Evolutionary conservation across 2,888 invertebrate species (phyloP).

Genomic region (Yponomeuta malinellus): DNA sequence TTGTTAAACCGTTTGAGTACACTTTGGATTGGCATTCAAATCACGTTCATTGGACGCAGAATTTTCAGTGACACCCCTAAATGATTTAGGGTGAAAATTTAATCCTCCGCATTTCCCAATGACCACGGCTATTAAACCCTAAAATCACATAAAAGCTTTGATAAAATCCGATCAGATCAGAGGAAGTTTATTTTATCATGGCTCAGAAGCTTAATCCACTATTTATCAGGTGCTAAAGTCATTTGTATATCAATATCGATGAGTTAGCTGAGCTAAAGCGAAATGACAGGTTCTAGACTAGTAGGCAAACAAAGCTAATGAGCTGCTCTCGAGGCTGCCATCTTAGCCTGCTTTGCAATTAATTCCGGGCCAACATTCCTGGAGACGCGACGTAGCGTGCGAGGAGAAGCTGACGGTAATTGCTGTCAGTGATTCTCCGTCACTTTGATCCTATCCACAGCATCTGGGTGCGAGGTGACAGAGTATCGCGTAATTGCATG

Average conservation of each 20-base stretch:
- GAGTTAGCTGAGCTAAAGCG: neutral
- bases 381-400: constrained; percentile 6
- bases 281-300: neutral
- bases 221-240: neutral
- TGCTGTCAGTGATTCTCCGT: constrained; percentile 4
- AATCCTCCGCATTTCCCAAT: constrained; percentile 30
- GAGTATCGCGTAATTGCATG: neutral
- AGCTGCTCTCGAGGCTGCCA: constrained; percentile 9
- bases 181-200: neutral
- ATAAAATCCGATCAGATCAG: constrained; percentile 6
- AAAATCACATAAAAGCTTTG: constrained; percentile 13
- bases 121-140: constrained; percentile 17
- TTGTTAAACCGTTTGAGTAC: neutral
- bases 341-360: constrained; percentile 13
- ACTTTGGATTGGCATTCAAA: neutral
- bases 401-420: constrained; percentile 8
- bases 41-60: neutral
- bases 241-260: neutral
- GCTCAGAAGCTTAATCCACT: neutral
- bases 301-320: constrained; percentile 13
- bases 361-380: constrained; percentile 6
- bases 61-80: constrained; percentile 24
- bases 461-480: neutral
- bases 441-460: constrained; percentile 10
- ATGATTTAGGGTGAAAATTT: constrained; percentile 46